phyloP scores from a whole-genome alignment of 2,888 invertebrate genomes.

The Synanthedon formicaeformis region DNA sequence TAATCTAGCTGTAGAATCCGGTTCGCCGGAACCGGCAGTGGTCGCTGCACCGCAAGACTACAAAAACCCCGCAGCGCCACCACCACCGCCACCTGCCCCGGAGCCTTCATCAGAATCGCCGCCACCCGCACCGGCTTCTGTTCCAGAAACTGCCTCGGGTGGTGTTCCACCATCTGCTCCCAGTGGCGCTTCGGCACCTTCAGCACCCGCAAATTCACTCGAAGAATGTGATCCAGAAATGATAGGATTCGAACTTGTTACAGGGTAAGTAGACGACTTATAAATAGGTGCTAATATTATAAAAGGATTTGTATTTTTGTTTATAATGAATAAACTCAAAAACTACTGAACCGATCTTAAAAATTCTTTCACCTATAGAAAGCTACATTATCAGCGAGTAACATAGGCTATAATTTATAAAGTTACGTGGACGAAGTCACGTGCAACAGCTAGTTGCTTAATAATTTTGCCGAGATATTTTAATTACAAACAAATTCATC shows the following conservation, averaged over 20 bases:
- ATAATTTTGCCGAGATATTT: conserved; percentile 1
- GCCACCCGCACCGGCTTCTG: conserved; percentile 23
- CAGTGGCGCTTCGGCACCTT: conserved; percentile 60
- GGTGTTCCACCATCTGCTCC: conserved; percentile 62
- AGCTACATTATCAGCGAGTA: too few relatives aligned
- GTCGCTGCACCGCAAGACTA: conserved; percentile 58
- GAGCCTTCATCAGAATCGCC: conserved; percentile 23
- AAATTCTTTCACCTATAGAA: too few relatives aligned
- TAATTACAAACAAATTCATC: conserved; percentile 4
- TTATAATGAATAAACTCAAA: too few relatives aligned
- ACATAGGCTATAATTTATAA: too few relatives aligned
- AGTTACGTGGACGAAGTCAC: too few relatives aligned
- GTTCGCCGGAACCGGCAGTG: conserved; percentile 51
- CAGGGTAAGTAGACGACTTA: conserved; percentile 70
- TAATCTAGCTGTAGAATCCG: conserved; percentile 58
- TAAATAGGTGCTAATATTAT: background rate
- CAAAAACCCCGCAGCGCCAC: conserved; percentile 51
- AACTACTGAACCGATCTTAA: too few relatives aligned
- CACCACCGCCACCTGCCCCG: conserved; percentile 23
- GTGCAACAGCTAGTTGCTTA: background rate
- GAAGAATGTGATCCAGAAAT: conserved; percentile 90
- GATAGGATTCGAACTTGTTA: conserved; percentile 91
- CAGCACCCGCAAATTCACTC: conserved; percentile 66
- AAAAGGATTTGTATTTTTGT: too few relatives aligned
- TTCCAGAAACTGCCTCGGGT: conserved; percentile 58